Conservation (phyloP, 2,113 vertebrate species). For the Neolamprologus variostigma region DNA sequence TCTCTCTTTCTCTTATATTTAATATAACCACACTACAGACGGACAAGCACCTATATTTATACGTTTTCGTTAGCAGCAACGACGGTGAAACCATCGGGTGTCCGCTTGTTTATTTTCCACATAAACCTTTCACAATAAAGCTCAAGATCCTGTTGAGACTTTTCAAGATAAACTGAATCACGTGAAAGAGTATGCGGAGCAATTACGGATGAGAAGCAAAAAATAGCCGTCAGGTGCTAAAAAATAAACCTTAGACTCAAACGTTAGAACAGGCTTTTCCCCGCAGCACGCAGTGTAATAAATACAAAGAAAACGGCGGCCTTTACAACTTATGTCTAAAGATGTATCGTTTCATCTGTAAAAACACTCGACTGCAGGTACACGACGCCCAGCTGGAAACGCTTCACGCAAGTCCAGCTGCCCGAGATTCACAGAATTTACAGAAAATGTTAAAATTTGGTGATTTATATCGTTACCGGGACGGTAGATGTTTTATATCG, state of each 20-base stretch:
- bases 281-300: rapidly evolving
- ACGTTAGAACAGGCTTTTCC: not conserved
- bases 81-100: not conserved
- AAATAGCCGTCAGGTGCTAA: not conserved
- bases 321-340: not conserved
- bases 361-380: not conserved
- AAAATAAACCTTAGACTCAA: not conserved
- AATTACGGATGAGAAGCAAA: not conserved
- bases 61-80: rapidly evolving
- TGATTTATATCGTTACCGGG: rapidly evolving
- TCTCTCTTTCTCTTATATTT: not conserved
- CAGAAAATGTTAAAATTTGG: not conserved
- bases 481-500: rapidly evolving
- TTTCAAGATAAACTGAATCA: not conserved
- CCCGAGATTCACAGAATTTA: not conserved
- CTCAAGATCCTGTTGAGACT: not conserved
- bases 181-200: not conserved
- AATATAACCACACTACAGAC: not conserved
- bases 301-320: not conserved
- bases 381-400: not conserved
- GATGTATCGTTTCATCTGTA: not conserved
- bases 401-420: not conserved
- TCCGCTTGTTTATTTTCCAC: not conserved
- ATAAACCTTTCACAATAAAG: not conserved
- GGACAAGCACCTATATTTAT: not conserved